Evolutionary conservation across 92 coral and sea anemone species (phyloP), one percentile per base, ranked within the genome.

Genomic region (Micromussa lordhowensis): DNA sequence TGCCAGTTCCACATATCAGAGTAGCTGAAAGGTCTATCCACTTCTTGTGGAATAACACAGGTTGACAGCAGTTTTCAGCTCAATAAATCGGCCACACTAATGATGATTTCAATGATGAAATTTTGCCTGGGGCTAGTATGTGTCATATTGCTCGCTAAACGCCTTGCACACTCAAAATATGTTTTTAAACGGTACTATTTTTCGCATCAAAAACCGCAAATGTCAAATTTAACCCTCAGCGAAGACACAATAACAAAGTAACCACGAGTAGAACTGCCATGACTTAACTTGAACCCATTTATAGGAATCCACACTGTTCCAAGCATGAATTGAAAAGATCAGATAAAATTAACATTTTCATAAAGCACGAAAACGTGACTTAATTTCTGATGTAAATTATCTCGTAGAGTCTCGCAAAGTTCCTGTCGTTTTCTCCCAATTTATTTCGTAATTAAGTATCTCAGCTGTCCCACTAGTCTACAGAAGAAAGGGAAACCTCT

Each of bases 271-370:
- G 71, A n/a, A 29, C 16, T 32, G 48, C 0, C 44, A 21, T 36
- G 38, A 36, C 12, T 9, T 9, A 58, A 36, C 48, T 48, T 1
- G 5, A 28, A 21, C 58, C 32, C 58, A 83, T 29, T 68, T n/a
- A 59, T 51, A 2, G n/a, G 35, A 68, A 83, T n/a, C 30, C n/a
- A 28, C 24, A 18, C 54, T 57, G 79, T n/a, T 29, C 74, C 72
- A 55, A 59, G 57, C 35, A 58, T 18, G 69, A 8, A 44, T 44
- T 44, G 51, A 57, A 73, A 71, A 71, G 44, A 29, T 44, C 78
- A 68, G 77, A 84, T 71, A 73, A 73, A 74, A 74, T 38, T 18
- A 21, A 74, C 24, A 73, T 84, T 84, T 53, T 68, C 81, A 57
- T 84, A 16, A 34, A 44, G 51, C 51, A 15, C 49, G 49, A 58